Percentiles rank a stretch among this genome's conserved stretches.
These are phyloP conservation scores for Alosa alosa DNA, from an alignment of 2,113 vertebrate genomes.

Conservation along the genomic window DNA sequence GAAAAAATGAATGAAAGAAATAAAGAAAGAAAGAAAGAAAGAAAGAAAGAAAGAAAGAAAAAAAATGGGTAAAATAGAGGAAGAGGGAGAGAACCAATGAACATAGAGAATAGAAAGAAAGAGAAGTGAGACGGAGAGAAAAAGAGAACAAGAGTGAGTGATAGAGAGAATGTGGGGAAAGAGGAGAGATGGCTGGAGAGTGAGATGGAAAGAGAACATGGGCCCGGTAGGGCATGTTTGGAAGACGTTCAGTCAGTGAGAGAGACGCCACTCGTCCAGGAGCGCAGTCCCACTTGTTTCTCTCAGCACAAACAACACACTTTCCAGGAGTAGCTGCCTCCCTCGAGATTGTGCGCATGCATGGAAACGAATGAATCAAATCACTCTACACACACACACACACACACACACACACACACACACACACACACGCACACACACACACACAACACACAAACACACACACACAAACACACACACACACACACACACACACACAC, in stretches of 20 bases:
- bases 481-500: not conserved
- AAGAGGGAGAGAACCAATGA: not conserved
- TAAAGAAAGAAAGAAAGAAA: too few relatives aligned
- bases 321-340: not conserved
- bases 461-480: not conserved
- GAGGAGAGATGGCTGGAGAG: constrained; percentile 19
- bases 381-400: not conserved
- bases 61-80: not conserved
- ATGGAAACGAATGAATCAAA: not conserved
- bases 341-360: not conserved
- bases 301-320: not conserved
- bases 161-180: too few relatives aligned
- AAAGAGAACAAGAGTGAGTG: not conserved
- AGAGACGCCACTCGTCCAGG: not conserved
- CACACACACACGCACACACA: constrained; percentile 11
- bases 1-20: constrained; percentile 1
- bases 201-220: constrained; percentile 11
- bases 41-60: not conserved
- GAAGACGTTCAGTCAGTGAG: not conserved
- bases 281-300: not conserved
- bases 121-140: not conserved
- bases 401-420: not conserved
- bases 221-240: not conserved
- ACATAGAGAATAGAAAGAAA: not conserved
- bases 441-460: not conserved